These are phyloP conservation scores for Platalea minor DNA, from an alignment of 2,797 vertebrate genomes.

Conservation along the genomic window DNA sequence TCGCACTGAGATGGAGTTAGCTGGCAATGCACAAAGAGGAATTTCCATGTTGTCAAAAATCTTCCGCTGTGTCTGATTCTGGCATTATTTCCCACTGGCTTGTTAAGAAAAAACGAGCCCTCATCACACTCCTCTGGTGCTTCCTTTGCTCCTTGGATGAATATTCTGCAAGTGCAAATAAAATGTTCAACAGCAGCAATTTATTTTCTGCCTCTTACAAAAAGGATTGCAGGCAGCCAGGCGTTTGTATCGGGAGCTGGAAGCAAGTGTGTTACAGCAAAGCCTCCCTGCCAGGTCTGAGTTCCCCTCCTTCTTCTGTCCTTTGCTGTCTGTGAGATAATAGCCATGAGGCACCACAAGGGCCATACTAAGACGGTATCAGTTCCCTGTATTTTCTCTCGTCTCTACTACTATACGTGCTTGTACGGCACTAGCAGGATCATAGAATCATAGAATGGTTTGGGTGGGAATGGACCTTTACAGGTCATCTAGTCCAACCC, in stretches of 20 bases:
- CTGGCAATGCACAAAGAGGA: background rate
- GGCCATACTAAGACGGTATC: background rate
- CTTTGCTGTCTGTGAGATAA: background rate
- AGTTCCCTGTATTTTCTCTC: background rate
- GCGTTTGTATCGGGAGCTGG: background rate
- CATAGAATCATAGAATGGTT: background rate
- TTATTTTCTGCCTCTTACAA: slow-evolving; percentile 18
- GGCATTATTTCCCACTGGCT: slow-evolving; percentile 25
- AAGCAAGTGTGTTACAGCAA: background rate
- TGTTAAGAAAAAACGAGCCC: slow-evolving; percentile 26
- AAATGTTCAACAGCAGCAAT: slow-evolving; percentile 8
- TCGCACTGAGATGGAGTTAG: background rate
- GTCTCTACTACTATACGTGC: background rate
- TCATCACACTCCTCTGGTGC: slow-evolving; percentile 1
- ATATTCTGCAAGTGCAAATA: slow-evolving; percentile 47
- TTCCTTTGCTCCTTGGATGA: slow-evolving; percentile 43
- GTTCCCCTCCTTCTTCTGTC: background rate
- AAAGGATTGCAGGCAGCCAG: background rate
- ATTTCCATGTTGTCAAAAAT: slow-evolving; percentile 54
- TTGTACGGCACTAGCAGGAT: background rate
- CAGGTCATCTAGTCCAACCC: background rate
- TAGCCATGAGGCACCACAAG: background rate
- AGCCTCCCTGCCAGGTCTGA: background rate
- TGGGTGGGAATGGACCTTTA: background rate
- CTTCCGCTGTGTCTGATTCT: background rate